These are phyloP conservation scores for Nymphalis polychloros DNA, from an alignment of 2,888 invertebrate species.

Conservation along the genomic window DNA sequence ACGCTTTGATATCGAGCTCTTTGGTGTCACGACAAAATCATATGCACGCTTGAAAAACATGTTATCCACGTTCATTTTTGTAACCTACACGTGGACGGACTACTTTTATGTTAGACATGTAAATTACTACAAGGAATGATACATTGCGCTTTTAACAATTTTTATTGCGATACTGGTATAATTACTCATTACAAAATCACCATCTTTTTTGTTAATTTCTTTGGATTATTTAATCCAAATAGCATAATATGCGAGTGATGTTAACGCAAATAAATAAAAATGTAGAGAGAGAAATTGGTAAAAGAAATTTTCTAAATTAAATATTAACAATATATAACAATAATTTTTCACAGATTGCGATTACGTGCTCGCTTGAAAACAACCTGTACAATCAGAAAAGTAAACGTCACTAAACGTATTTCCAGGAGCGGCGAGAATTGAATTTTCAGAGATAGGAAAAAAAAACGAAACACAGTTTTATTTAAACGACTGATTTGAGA, in stretches of 20 bases:
- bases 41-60: slow-evolving; percentile 51
- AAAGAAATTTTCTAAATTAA: background rate
- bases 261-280: background rate
- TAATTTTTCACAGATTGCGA: slow-evolving; percentile 18
- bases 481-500: slow-evolving; percentile 77
- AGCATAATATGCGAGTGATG: background rate
- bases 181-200: too few species aligned
- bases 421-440: slow-evolving; percentile 62
- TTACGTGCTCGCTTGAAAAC: slow-evolving; percentile 28
- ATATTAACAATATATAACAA: slow-evolving; percentile 12
- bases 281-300: background rate
- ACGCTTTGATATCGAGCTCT: slow-evolving; percentile 63
- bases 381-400: slow-evolving; percentile 51
- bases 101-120: slow-evolving; percentile 16
- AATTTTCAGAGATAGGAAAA: slow-evolving; percentile 57
- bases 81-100: slow-evolving; percentile 23
- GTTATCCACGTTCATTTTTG: slow-evolving; percentile 47
- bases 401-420: slow-evolving; percentile 63
- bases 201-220: too few species aligned
- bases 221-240: too few species aligned
- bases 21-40: slow-evolving; percentile 57
- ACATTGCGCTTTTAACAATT: background rate
- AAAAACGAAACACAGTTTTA: slow-evolving; percentile 73
- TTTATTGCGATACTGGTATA: background rate
- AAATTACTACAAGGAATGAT: background rate